Conservation (phyloP, 2,113 vertebrate species). For the Alligator sinensis region DNA sequence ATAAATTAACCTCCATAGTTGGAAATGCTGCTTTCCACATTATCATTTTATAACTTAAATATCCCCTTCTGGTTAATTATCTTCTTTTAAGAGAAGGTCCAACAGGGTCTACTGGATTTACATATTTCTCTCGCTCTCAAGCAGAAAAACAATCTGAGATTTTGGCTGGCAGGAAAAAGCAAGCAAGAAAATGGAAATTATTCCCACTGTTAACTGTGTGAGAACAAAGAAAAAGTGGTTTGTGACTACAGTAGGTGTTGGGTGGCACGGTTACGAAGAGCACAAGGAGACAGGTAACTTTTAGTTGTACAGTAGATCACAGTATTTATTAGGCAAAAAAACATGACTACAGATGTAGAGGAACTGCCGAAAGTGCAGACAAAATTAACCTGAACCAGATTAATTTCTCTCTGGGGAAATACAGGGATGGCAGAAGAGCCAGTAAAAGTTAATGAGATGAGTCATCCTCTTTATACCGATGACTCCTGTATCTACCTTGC, state of each 20-base stretch:
- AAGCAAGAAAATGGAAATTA: background rate
- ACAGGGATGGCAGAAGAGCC: background rate
- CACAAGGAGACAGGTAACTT: background rate
- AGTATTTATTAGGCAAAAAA: background rate
- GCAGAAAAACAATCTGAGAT: background rate
- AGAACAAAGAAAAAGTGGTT: background rate
- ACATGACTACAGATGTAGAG: background rate
- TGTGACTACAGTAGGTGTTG: background rate
- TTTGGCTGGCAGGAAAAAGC: background rate
- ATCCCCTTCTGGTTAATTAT: fast-evolving
- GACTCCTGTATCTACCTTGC: background rate
- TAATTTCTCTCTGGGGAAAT: background rate
- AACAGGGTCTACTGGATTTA: fast-evolving
- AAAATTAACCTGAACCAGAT: background rate
- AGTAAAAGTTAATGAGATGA: background rate
- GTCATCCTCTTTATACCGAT: background rate
- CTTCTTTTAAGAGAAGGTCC: fast-evolving
- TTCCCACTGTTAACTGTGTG: background rate
- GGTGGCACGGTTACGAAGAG: background rate
- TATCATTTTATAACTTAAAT: background rate
- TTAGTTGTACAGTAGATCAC: background rate
- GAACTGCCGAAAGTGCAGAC: background rate
- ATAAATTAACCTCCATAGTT: fast-evolving
- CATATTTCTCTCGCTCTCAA: fast-evolving
- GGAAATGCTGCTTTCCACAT: background rate